Conservation (phyloP, 2,797 vertebrate genomes). For the Pitangus sulphuratus region DNA sequence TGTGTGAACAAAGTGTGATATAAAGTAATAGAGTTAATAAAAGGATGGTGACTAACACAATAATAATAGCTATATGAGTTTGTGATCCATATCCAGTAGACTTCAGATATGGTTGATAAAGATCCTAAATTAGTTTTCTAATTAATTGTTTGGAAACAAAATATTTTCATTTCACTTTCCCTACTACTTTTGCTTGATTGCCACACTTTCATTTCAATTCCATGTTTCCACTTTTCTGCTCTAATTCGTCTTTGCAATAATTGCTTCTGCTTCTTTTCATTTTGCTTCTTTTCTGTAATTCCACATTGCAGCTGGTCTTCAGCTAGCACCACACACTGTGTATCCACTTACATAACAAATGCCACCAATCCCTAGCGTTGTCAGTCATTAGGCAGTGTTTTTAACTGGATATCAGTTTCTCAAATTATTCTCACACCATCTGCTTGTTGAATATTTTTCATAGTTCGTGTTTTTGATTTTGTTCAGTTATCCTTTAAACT, state of each 20-base stretch:
- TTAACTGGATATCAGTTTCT: conserved; percentile 47
- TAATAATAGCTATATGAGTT: conserved; percentile 22
- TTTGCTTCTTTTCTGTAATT: conserved; percentile 13
- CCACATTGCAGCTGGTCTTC: conserved; percentile 20
- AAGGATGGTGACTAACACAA: conserved; percentile 18
- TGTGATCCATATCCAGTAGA: conserved; percentile 57
- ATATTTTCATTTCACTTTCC: conserved; percentile 61
- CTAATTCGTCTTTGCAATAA: conserved; percentile 17
- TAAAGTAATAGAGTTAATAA: conserved; percentile 57
- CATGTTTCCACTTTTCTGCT: conserved; percentile 45
- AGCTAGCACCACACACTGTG: neutral
- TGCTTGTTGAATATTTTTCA: conserved; percentile 67
- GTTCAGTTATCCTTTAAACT: conserved; percentile 47
- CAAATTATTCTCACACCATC: conserved; percentile 61
- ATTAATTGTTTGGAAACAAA: conserved; percentile 74
- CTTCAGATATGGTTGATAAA: conserved; percentile 55
- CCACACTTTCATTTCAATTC: conserved; percentile 20
- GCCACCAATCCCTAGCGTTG: neutral
- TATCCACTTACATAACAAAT: neutral
- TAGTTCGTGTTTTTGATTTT: conserved; percentile 55
- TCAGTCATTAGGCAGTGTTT: conserved; percentile 53
- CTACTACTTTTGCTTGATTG: conserved; percentile 45
- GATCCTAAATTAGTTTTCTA: conserved; percentile 52
- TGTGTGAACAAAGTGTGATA: conserved; percentile 5
- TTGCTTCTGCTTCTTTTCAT: conserved; percentile 44